These are phyloP conservation scores for Iphiclides podalirius DNA, from an alignment of 2,888 invertebrate species.

Conservation along the genomic window DNA sequence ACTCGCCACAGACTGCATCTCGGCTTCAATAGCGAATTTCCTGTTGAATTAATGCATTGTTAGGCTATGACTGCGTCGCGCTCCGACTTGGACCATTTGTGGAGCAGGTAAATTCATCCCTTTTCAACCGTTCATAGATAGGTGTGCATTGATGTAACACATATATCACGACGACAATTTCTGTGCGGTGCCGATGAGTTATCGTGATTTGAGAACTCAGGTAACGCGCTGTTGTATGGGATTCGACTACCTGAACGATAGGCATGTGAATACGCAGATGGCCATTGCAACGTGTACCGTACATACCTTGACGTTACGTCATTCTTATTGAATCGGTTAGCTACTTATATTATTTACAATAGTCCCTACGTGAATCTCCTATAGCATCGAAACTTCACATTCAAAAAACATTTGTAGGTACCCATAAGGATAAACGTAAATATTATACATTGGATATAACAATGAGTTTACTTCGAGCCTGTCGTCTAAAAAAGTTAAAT, in stretches of 20 bases:
- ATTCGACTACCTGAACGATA: background rate
- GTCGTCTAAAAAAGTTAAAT: too few relatives aligned
- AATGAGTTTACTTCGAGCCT: too few relatives aligned
- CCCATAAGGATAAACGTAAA: too few relatives aligned
- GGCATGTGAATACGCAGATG: conserved; percentile 1
- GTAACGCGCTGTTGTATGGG: background rate
- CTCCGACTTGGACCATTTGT: conserved; percentile 42
- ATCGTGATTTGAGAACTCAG: conserved; percentile 29
- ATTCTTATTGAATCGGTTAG: too few relatives aligned
- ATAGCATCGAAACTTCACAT: too few relatives aligned
- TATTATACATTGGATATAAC: too few relatives aligned
- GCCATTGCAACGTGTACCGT: too few relatives aligned
- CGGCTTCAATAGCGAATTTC: conserved; percentile 51
- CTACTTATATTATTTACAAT: too few relatives aligned
- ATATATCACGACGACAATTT: conserved; percentile 49
- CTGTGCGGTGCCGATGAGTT: conserved; percentile 27
- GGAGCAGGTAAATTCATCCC: conserved; percentile 69
- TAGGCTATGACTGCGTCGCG: conserved; percentile 25
- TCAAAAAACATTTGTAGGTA: too few relatives aligned
- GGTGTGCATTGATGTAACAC: conserved; percentile 54
- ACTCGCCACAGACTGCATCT: conserved; percentile 43
- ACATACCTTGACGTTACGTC: too few relatives aligned
- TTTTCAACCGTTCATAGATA: conserved; percentile 45
- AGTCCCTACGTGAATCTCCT: too few relatives aligned
- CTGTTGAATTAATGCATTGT: conserved; percentile 63